phyloP scores from a whole-genome alignment of 2,797 vertebrate genomes.

The Enteromius viviparus region DNA sequence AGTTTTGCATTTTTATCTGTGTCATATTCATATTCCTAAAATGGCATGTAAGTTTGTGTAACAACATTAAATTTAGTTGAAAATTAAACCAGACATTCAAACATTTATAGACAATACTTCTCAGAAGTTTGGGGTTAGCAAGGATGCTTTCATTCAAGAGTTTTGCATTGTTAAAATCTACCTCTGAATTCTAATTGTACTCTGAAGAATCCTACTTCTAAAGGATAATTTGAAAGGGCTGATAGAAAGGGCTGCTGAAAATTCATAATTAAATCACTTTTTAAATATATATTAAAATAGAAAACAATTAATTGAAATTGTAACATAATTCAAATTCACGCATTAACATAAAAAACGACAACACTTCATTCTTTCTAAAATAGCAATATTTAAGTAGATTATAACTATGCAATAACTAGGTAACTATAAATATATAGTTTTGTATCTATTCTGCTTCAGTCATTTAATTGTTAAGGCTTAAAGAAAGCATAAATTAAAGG shows the following conservation, averaged over 20 bases:
- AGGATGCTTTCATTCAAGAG: background rate
- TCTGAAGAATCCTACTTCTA: background rate
- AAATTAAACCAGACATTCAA: background rate
- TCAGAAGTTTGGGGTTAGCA: background rate
- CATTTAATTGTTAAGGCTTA: background rate
- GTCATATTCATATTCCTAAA: background rate
- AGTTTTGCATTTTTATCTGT: background rate
- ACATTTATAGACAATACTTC: background rate
- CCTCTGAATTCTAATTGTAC: background rate
- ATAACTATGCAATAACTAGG: background rate
- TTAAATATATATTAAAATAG: background rate
- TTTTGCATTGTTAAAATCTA: background rate
- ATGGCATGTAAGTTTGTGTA: background rate
- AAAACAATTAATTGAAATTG: background rate
- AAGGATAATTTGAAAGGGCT: background rate
- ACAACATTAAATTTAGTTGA: background rate
- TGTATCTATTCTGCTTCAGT: background rate
- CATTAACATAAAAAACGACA: background rate
- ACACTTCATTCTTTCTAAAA: background rate
- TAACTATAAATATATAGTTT: background rate
- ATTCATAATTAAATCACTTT: background rate
- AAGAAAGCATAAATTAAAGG: background rate
- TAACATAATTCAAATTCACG: background rate
- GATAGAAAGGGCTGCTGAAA: background rate
- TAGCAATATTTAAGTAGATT: background rate